Conservation (phyloP, 92 coral and sea anemone genomes). For the Parazoanthus atlanticus region DNA sequence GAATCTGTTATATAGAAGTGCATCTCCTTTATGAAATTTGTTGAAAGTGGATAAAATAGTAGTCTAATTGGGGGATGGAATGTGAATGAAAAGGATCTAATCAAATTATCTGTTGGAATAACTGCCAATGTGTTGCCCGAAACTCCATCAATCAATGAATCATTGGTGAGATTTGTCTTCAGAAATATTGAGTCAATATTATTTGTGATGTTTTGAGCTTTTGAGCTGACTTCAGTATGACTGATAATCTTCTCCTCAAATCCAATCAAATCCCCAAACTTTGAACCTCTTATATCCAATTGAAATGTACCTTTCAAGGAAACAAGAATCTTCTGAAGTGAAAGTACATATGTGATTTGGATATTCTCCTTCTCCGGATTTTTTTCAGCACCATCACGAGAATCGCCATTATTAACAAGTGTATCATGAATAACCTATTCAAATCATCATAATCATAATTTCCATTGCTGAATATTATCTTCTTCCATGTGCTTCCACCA, state of each 20-base stretch:
- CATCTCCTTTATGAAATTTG: not conserved
- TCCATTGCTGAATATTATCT: too few relatives aligned
- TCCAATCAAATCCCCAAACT: too few relatives aligned
- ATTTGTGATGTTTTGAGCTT: not conserved
- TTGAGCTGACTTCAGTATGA: too few relatives aligned
- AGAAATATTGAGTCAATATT: not conserved
- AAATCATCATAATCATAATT: too few relatives aligned
- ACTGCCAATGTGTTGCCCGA: not conserved
- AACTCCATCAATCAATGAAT: not conserved
- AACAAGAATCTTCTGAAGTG: too few relatives aligned
- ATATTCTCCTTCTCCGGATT: not conserved
- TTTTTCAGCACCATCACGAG: not conserved
- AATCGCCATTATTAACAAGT: too few relatives aligned
- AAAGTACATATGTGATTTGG: not conserved
- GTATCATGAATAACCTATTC: not conserved
- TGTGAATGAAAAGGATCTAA: not conserved
- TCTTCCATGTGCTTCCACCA: not conserved
- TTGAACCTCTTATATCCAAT: not conserved
- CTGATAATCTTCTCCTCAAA: not conserved
- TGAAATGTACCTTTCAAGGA: not conserved
- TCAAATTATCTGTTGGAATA: conserved; percentile 4
- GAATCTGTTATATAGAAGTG: not conserved
- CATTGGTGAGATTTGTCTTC: not conserved
- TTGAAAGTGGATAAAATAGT: not conserved
- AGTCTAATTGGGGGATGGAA: not conserved